Base-by-base conservation (phyloP, 2,797 vertebrate genomes). In the Sebastes reedi region DNA sequence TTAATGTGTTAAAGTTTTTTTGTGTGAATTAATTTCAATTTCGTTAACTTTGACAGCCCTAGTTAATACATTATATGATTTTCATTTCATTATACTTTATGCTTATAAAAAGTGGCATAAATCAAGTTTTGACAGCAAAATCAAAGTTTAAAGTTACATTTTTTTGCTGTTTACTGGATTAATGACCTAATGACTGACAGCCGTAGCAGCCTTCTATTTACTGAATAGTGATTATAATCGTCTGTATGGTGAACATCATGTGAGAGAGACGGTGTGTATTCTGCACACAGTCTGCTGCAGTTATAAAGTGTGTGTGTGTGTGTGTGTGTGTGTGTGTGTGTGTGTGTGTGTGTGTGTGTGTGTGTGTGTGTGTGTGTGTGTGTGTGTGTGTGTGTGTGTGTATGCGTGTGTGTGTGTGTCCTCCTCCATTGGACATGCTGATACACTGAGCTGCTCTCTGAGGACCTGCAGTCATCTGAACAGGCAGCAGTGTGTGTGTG, bases 401-500 rank as follows among this genome's bases (percentile, higher is more conserved):
- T 32, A 39, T 52, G 22, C 12, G 68, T 12, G 81, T 10, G 39
- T 25, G 64, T 20, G 20, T 60, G 39, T 55, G 42, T 55, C 12
- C 34, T 69, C 65, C 36, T 72, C 74, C 32, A 54, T 84, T 77
- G 82, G 83, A 80, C 83, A 86, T 66, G 80, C 77, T 83, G 86
- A 84, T 80, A 82, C 66, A 66, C 79, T 58, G 80, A 69, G 78
- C 86, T 54, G 61, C 80, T 87, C 84, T 88, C 86, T 73, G 79
- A 87, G 90, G 88, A 88, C 84, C 66, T 81, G 85, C 74, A 82
- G 75, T 75, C 85, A 85, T 86, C 76, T 78, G 46, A 77, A 71
- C 68, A 82, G 66, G 75, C 72, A 80, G 66, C 65, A 6, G 52
- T 61, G 77, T 58, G 83, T 58, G 71, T 68, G 36, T 25, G 24